Conservation (phyloP, 2,113 vertebrate species). For the Solea solea region DNA sequence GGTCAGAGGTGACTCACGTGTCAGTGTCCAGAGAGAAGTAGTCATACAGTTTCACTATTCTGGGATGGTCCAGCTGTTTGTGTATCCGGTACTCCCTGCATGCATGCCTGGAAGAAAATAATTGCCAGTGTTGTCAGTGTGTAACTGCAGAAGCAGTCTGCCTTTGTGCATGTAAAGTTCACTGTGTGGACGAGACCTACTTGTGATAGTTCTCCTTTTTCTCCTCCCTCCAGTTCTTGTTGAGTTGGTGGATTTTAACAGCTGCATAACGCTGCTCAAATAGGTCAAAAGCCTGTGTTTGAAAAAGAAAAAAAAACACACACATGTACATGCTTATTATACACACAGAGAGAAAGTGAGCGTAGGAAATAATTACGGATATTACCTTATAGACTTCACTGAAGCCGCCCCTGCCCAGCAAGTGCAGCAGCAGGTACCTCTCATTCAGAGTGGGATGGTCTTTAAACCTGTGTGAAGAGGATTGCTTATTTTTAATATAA, state of each 20-base stretch:
- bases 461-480: slow-evolving; percentile 88
- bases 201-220: slow-evolving; percentile 99
- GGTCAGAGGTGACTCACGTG: slow-evolving; percentile 88
- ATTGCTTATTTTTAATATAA: not conserved
- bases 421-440: slow-evolving; percentile 95
- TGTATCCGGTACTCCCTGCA: slow-evolving; percentile 99
- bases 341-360: not conserved
- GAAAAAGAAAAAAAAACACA: slow-evolving; percentile 13
- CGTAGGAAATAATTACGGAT: not conserved
- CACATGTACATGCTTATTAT: not conserved
- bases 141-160: not conserved
- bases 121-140: slow-evolving; percentile 10
- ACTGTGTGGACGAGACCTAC: slow-evolving; percentile 77
- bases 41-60: slow-evolving; percentile 99
- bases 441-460: slow-evolving; percentile 99
- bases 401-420: slow-evolving; percentile 98
- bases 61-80: slow-evolving; percentile 99
- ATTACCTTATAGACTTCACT: slow-evolving; percentile 98
- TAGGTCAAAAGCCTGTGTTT: slow-evolving; percentile 94
- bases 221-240: slow-evolving; percentile 99
- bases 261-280: slow-evolving; percentile 98
- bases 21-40: slow-evolving; percentile 99
- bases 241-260: slow-evolving; percentile 99
- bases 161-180: slow-evolving; percentile 7
- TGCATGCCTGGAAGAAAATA: slow-evolving; percentile 88